These are phyloP conservation scores for Pogona vitticeps DNA, from an alignment of 2,113 vertebrate species.

Conservation along the genomic window DNA sequence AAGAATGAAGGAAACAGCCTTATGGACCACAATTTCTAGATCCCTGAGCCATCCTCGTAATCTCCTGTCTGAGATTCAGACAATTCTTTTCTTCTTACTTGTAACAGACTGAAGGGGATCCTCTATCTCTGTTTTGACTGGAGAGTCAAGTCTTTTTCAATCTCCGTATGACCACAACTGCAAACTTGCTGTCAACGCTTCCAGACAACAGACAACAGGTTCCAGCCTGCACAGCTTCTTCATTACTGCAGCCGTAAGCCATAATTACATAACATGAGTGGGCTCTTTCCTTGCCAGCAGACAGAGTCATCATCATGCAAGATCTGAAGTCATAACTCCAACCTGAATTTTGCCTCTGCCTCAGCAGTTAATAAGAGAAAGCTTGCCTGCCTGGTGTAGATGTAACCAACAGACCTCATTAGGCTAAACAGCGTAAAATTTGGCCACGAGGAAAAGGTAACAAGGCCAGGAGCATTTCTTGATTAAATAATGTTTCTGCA, in stretches of 20 bases:
- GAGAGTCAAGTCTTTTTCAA: constrained; percentile 27
- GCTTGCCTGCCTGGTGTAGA: constrained; percentile 11
- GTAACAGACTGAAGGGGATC: not conserved
- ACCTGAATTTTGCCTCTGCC: constrained; percentile 38
- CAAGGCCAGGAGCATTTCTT: constrained; percentile 4
- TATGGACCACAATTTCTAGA: not conserved
- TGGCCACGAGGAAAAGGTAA: constrained; percentile 41
- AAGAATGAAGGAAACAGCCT: constrained; percentile 10
- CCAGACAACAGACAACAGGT: constrained; percentile 68
- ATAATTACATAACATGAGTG: constrained; percentile 69
- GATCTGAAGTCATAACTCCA: constrained; percentile 61
- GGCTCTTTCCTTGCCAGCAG: constrained; percentile 70
- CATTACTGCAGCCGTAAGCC: constrained; percentile 61
- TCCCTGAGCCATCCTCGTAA: rapidly evolving
- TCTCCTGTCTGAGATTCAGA: rapidly evolving
- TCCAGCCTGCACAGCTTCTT: constrained; percentile 58
- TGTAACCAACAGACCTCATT: constrained; percentile 38
- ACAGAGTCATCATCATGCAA: constrained; percentile 60
- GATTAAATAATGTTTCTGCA: constrained; percentile 32
- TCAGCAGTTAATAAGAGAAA: constrained; percentile 63
- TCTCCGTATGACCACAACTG: constrained; percentile 64
- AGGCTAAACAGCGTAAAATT: constrained; percentile 45
- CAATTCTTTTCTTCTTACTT: rapidly evolving
- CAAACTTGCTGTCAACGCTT: constrained; percentile 60
- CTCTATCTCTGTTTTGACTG: constrained; percentile 19